These are phyloP conservation scores for Tapirus indicus DNA, from an alignment of 2,797 vertebrate genomes.

Conservation along the genomic window DNA sequence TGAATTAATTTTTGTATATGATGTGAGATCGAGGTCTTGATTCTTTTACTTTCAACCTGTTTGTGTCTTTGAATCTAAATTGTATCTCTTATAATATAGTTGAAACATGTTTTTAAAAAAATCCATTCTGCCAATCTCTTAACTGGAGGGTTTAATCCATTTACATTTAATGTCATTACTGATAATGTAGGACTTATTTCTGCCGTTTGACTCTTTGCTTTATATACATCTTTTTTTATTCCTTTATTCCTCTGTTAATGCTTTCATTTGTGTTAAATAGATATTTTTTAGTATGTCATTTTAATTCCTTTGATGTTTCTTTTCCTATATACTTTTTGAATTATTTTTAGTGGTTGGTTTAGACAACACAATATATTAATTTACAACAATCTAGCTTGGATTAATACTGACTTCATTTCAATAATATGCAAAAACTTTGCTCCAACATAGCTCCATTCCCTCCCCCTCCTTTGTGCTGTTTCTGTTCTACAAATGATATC, in stretches of 20 bases:
- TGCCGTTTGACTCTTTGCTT: not conserved
- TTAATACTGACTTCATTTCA: not conserved
- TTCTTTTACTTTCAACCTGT: not conserved
- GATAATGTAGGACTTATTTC: not conserved
- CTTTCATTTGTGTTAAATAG: not conserved
- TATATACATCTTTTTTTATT: not conserved
- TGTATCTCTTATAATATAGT: not conserved
- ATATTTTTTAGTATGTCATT: not conserved
- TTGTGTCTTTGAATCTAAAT: not conserved
- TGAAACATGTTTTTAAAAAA: not conserved
- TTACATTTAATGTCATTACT: no score
- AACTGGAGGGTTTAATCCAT: not conserved
- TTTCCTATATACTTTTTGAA: not conserved
- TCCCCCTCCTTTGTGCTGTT: not conserved
- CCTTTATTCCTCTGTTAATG: not conserved
- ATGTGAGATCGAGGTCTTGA: not conserved
- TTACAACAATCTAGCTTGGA: not conserved
- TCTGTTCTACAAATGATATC: rapidly evolving
- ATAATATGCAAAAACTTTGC: not conserved
- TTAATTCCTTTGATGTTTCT: not conserved
- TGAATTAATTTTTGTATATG: not conserved
- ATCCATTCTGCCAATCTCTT: not conserved
- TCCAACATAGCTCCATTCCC: rapidly evolving
- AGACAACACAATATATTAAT: not conserved
- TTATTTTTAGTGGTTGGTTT: not conserved